A percentile compares a stretch with the other conserved stretches of the same genome.
phyloP scores from a whole-genome alignment of 2,113 vertebrate species.

The Oriolus oriolus region DNA sequence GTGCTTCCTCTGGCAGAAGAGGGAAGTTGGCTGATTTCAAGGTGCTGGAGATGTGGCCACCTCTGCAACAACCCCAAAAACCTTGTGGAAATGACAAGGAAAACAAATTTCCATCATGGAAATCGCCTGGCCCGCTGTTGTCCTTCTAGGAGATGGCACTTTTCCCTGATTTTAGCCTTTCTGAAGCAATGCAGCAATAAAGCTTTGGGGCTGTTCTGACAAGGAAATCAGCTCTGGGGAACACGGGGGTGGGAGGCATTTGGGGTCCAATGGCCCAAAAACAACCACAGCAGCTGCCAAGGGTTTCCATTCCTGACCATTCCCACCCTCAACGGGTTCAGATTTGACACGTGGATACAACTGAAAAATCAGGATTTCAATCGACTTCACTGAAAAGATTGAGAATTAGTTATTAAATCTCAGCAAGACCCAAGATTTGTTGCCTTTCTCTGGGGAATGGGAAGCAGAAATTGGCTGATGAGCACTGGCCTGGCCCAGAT shows the following conservation, averaged over 20 bases:
- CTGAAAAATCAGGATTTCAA: background rate
- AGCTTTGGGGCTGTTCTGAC: background rate
- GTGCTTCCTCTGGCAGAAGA: background rate
- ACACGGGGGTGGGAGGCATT: too few species aligned
- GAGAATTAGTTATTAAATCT: background rate
- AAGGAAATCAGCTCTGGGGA: background rate
- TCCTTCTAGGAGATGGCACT: background rate
- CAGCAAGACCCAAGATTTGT: background rate
- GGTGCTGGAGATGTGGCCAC: background rate
- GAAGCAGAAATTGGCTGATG: background rate
- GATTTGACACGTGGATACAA: fast-evolving
- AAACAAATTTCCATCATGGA: background rate
- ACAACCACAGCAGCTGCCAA: too few species aligned
- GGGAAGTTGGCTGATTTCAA: background rate
- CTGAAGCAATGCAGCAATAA: background rate
- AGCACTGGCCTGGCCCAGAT: fast-evolving
- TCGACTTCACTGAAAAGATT: background rate
- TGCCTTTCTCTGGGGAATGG: background rate
- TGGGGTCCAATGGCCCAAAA: background rate
- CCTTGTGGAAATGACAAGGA: background rate
- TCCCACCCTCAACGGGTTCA: fast-evolving
- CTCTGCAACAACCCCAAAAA: background rate
- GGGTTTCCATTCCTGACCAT: background rate
- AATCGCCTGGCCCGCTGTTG: fast-evolving
- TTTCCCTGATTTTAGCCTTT: background rate